These are phyloP conservation scores for Pammene fasciana DNA, from an alignment of 2,888 invertebrate species.

Conservation along the genomic window DNA sequence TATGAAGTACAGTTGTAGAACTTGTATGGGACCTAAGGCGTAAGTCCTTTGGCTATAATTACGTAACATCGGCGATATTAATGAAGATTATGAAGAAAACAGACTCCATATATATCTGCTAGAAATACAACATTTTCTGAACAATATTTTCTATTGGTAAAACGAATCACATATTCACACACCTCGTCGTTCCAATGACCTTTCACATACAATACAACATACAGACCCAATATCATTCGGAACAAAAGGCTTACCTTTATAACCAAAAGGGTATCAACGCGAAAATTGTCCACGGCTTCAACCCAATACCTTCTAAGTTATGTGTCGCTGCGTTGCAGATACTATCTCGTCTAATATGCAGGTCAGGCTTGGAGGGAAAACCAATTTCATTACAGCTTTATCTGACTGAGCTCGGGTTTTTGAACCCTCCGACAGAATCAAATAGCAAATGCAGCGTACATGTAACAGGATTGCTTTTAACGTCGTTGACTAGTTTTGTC, in stretches of 20 bases:
- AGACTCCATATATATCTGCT: too few species aligned
- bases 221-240: conserved; percentile 34
- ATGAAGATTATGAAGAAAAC: too few species aligned
- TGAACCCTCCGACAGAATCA: conserved; percentile 33
- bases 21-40: too few species aligned
- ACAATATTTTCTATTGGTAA: too few species aligned
- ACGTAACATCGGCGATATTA: too few species aligned
- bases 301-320: conserved; percentile 48
- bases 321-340: conserved; percentile 49
- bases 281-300: conserved; percentile 51
- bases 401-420: conserved; percentile 50
- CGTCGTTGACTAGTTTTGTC: not conserved
- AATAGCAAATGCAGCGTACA: conserved; percentile 31
- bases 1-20: too few species aligned
- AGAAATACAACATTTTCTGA: too few species aligned
- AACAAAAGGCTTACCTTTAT: conserved; percentile 45
- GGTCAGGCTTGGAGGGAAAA: conserved; percentile 51
- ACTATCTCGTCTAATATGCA: conserved; percentile 50
- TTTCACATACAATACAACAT: not conserved
- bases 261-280: conserved; percentile 57
- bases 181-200: too few species aligned
- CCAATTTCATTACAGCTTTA: conserved; percentile 62
- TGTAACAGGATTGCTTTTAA: conserved; percentile 29
- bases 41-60: too few species aligned
- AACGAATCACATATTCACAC: too few species aligned